Base-by-base conservation (phyloP, 2,888 invertebrate genomes). In the Abrostola tripartita region DNA sequence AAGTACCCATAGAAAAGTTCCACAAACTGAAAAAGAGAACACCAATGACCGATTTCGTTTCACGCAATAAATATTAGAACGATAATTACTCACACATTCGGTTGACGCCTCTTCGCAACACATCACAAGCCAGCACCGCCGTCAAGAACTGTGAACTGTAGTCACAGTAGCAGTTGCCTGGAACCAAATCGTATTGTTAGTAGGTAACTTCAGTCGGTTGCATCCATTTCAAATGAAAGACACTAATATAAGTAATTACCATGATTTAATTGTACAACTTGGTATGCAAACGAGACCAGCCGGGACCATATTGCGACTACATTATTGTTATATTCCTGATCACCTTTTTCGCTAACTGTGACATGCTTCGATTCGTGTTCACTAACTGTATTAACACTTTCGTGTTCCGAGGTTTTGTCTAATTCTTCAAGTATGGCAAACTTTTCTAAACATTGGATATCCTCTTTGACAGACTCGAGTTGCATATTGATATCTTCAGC, bases 91-190 rank as follows among this genome's bases (percentile, higher is more conserved):
- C 81, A 94, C 94, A 92, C 87, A 94, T 90, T 81, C 77, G 86
- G 74, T 79, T 87, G 58, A 93, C 78, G n/a, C 93, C 90, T 73
- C 85, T 83, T 6, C 93, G 86, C 44, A 94, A 73, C n/a, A 92
- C 87, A 65, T 94, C 94, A 68, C 90, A 93, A 52, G 89, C 90
- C 14, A 94, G 81, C 47, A 94, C 90, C 0, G 91, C 93, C 6
- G 91, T 90, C 73, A 93, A 66, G 44, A 94, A 83, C 74, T 94
- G 94, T 9, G 91, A 90, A 53, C 93, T 91, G 65, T 89, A 93
- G 70, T 94, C 93, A 72, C 87, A 86, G 70, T 92, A 94, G 69
- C 92, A 93, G 75, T 93, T 93, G 6, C 94, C 94, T 94, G 81
- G 4, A 65, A 69, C 38, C 35, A 57, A 54, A 56, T 35, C 50